Evolutionary conservation across 2,888 invertebrate species (phyloP).

Genomic region (Xanthostigma xanthostigma): DNA sequence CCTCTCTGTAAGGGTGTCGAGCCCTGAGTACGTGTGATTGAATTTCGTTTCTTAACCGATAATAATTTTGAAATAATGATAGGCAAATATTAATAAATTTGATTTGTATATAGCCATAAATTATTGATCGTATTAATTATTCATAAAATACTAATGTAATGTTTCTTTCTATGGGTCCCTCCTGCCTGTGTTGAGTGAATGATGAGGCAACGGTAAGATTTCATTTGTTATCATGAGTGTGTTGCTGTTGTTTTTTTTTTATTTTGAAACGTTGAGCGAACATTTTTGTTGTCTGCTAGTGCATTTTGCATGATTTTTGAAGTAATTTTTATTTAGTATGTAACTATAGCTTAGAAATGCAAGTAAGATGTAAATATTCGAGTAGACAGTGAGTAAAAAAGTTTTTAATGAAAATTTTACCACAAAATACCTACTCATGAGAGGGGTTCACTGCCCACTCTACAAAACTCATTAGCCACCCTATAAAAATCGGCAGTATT

Average conservation of each 20-base stretch:
- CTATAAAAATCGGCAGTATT: too few species aligned
- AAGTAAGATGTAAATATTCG: too few species aligned
- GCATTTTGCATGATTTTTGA: constrained; percentile 6
- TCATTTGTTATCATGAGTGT: constrained; percentile 7
- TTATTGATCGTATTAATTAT: constrained; percentile 9
- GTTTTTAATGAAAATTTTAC: too few species aligned
- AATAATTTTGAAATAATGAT: background rate
- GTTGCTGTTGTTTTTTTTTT: background rate
- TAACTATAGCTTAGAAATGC: background rate
- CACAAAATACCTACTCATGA: too few species aligned
- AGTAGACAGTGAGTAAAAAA: too few species aligned
- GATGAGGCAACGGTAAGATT: constrained; percentile 35
- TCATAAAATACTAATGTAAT: constrained; percentile 14
- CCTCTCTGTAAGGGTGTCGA: too few species aligned
- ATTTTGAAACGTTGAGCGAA: background rate
- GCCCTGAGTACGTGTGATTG: background rate
- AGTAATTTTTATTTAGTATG: constrained; percentile 1
- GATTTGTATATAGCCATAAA: constrained; percentile 5
- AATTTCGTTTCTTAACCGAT: constrained; percentile 1
- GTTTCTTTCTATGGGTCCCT: constrained; percentile 51
- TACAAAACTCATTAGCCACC: too few species aligned
- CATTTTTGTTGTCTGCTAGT: background rate
- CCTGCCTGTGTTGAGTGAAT: constrained; percentile 70
- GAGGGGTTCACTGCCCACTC: too few species aligned
- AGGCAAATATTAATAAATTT: background rate